Evolutionary conservation across 2,888 invertebrate species (phyloP), one percentile per base, ranked within the genome.

Genomic region (Muschampia plurimacula): DNA sequence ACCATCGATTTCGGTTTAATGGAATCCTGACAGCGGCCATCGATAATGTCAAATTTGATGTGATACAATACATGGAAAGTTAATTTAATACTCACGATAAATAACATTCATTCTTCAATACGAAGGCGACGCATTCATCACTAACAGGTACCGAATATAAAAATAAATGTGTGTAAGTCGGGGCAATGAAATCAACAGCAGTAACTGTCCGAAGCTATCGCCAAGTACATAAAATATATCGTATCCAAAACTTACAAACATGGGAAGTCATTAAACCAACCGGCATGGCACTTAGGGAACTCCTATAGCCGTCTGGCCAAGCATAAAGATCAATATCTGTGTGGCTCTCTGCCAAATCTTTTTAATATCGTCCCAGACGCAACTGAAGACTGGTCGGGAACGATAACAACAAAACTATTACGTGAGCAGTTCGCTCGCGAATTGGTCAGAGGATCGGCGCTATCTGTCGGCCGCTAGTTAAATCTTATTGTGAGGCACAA

Each of bases 331-430:
- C 93, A 90, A 93, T 93, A 94, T 93, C 93, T 87, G 78, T 82
- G 86, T 94, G 94, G 93, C 93, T 82, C 86, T 83, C 82, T 91
- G 93, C 94, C 94, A 94, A 92, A 93, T 92, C 92, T 93, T 93
- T 93, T 93, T 93, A 93, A 93, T 93, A 94, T 92, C 91, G 85
- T 88, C 89, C 86, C 87, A 88, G 87, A 90, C 87, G 88, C 85
- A 87, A 88, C 87, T 88, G 89, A 89, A 87, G 89, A 92, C 90
- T 89, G 90, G 91, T 90, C 90, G 89, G 84, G 83, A 83, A 84
- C 86, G 90, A 93, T 93, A 93, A 93, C 92, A 93, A 92, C 92
- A 91, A 90, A 92, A 92, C 90, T 92, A 91, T 90, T 91, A 90
- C 88, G 87, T 87, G 87, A 89, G 86, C 85, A 86, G 85, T 88